phyloP scores from a whole-genome alignment of 2,888 invertebrate genomes.

The Cremastinae sp. region DNA sequence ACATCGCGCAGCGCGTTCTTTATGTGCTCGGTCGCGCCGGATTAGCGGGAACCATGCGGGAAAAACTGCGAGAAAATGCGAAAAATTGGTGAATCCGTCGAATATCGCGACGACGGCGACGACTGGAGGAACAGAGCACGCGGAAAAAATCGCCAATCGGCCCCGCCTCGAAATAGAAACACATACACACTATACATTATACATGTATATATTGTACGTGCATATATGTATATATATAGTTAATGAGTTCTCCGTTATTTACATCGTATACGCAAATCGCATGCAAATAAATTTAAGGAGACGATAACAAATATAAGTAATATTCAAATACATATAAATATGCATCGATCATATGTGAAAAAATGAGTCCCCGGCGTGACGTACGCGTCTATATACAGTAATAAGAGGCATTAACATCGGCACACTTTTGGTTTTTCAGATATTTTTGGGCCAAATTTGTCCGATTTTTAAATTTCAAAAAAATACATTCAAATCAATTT shows the following conservation, averaged over 20 bases:
- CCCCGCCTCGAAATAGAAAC: constrained; percentile 24
- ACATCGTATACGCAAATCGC: no score
- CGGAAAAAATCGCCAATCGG: no score
- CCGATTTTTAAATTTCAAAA: no score
- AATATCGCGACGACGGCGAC: neutral
- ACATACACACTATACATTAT: constrained; percentile 23
- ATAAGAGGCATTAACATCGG: no score
- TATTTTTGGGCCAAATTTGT: no score
- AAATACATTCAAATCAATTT: no score
- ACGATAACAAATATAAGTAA: constrained; percentile 26
- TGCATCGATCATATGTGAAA: no score
- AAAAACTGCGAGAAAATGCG: constrained; percentile 70
- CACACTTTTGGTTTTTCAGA: no score
- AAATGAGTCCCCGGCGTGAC: no score
- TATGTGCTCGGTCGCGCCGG: constrained; percentile 70
- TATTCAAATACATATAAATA: no score
- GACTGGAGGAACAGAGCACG: neutral
- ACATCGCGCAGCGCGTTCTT: constrained; percentile 10
- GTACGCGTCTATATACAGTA: no score
- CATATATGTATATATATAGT: neutral
- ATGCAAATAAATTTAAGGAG: constrained; percentile 30
- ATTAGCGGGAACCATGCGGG: constrained; percentile 71
- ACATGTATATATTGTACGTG: constrained; percentile 8
- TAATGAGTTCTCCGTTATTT: no score
- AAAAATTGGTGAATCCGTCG: constrained; percentile 48